These are phyloP conservation scores for Drosophila dives DNA, from an alignment of 2,888 invertebrate species.

Conservation along the genomic window DNA sequence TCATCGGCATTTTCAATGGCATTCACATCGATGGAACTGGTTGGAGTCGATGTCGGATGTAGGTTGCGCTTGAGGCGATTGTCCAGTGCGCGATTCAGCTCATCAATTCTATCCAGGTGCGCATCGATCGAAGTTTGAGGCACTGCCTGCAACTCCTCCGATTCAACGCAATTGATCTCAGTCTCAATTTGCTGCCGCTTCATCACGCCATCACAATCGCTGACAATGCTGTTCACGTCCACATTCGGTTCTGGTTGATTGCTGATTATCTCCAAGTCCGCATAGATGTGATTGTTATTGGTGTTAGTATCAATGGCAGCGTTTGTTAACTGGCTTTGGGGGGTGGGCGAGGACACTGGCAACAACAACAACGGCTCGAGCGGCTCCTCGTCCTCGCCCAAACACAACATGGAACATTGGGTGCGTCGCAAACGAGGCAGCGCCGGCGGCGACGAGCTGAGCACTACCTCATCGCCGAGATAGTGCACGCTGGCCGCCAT, in stretches of 20 bases:
- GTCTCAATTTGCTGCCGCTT: conserved; percentile 66
- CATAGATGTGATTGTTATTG: conserved; percentile 82
- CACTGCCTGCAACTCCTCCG: not conserved
- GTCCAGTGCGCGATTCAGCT: conserved; percentile 82
- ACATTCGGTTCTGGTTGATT: conserved; percentile 1
- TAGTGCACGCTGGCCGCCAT: conserved; percentile 82
- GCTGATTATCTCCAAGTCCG: conserved; percentile 77
- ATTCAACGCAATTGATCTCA: conserved; percentile 75
- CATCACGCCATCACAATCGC: conserved; percentile 47
- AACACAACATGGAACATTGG: conserved; percentile 82
- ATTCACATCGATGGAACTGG: conserved; percentile 70
- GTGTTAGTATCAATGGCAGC: conserved; percentile 67
- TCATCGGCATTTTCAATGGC: conserved; percentile 74
- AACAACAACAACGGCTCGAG: conserved; percentile 31
- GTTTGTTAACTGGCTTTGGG: conserved; percentile 42
- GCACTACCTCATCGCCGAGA: conserved; percentile 75
- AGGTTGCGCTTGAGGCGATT: conserved; percentile 81
- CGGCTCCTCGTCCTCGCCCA: conserved; percentile 69
- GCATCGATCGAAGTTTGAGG: conserved; percentile 83
- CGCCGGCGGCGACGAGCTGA: conserved; percentile 55
- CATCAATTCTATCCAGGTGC: conserved; percentile 84
- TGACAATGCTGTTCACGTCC: conserved; percentile 53
- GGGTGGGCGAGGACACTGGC: conserved; percentile 17
- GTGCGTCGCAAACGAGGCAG: conserved; percentile 80
- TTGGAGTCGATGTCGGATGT: conserved; percentile 41